Evolutionary conservation across 2,113 vertebrate genomes (phyloP).

Genomic region (Bubo scandiacus): DNA sequence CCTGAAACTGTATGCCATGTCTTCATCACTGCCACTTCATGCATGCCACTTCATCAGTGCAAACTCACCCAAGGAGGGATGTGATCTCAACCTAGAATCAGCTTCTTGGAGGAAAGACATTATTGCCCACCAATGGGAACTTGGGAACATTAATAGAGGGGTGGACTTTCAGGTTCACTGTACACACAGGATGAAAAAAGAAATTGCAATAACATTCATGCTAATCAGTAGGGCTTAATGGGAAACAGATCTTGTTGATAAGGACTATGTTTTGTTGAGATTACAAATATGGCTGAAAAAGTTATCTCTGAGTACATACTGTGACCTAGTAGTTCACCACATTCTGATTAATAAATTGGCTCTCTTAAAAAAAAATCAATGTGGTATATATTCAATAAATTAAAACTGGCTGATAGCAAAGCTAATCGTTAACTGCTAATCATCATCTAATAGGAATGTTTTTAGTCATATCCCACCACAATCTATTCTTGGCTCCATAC

Average conservation of each 20-base stretch:
- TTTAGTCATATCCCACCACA: background rate
- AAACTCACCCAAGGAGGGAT: background rate
- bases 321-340: background rate
- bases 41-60: background rate
- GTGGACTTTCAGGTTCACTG: background rate
- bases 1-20: fast-evolving
- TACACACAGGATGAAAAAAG: background rate
- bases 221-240: background rate
- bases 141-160: background rate
- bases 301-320: background rate
- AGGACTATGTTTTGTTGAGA: background rate
- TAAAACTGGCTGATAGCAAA: background rate
- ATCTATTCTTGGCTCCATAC: background rate
- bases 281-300: background rate
- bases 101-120: background rate
- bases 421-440: background rate
- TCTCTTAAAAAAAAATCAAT: background rate
- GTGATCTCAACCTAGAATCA: background rate
- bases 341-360: background rate
- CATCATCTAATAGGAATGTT: background rate
- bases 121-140: background rate
- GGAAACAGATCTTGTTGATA: background rate
- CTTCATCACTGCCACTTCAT: background rate
- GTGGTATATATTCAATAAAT: background rate
- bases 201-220: background rate